A percentile compares a stretch with the other conserved stretches of the same genome.
Conservation (phyloP, 1,140 invertebrate species). For the Thalassaphorura encarpata region DNA sequence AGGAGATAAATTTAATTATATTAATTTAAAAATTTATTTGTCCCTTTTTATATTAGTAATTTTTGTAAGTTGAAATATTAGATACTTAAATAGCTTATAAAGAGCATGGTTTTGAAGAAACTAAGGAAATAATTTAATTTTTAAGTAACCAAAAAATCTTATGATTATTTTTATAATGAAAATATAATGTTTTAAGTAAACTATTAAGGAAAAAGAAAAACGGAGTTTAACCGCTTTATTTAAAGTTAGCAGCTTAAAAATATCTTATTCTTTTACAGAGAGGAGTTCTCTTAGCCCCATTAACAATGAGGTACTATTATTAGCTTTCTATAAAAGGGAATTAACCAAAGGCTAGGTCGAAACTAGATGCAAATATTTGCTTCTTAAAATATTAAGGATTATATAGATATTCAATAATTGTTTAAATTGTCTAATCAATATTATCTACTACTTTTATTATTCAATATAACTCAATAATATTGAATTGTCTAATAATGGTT, state of each 20-base stretch:
- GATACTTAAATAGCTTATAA: conserved; percentile 48
- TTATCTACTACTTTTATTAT: no score
- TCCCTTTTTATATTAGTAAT: conserved; percentile 37
- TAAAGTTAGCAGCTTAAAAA: conserved; percentile 39
- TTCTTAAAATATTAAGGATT: no score
- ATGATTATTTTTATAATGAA: conserved; percentile 46
- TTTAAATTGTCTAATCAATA: no score
- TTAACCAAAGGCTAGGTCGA: conserved; percentile 46
- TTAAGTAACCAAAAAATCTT: not conserved
- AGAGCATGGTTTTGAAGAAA: conserved; percentile 51
- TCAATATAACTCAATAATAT: no score
- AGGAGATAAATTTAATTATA: conserved; percentile 1
- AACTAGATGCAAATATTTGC: conserved; percentile 47
- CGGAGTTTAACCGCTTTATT: conserved; percentile 42
- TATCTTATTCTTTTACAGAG: conserved; percentile 41
- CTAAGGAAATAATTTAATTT: conserved; percentile 36
- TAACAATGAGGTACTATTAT: conserved; percentile 49
- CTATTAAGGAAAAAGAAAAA: conserved; percentile 47
- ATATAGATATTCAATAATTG: no score
- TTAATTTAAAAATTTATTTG: conserved; percentile 33
- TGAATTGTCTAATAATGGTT: no score
- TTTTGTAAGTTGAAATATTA: conserved; percentile 41
- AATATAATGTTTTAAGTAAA: conserved; percentile 48
- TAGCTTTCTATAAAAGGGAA: conserved; percentile 47
- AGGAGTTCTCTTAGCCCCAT: conserved; percentile 41